Evolutionary conservation across 2,797 vertebrate genomes (phyloP), one percentile per base, ranked within the genome.

Genomic region (Hemibagrus guttatus): DNA sequence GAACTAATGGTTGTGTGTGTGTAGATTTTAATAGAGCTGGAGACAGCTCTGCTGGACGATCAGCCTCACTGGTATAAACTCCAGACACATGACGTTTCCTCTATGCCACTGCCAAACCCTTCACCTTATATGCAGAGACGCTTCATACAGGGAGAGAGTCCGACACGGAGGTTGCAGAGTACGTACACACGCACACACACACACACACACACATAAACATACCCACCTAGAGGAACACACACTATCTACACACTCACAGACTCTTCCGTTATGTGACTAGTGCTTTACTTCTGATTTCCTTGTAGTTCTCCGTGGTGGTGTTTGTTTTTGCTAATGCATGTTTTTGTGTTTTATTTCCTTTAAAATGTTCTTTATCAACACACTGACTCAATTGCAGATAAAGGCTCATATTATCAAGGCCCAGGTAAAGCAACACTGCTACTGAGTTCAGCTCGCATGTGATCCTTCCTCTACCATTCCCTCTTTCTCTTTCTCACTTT

Each of bases 11-110:
- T 49, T 85, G 61, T 87, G 42, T 83, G 52, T 86, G 31, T 78
- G 42, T 92, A 98, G 97, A 97, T 99, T 88, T 95, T 98, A 82
- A 97, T 99, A 83, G 96, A 97, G 90, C 90, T 99, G 95, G 97
- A 98, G 90, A 97, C 97, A 0, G 97, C 97, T 1, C 93, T 98
- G 85, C 88, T 99, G 91, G 98, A 99, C n/a, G 98, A 99, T 90
- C 97, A 97, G 88, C 97, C 97, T 84, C 98, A 99, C 82, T 99
- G 98, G 97, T 99, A 99, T 95, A 99, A 98, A 90, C 96, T 99
- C 82, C 97, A 98, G 94, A 97, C 97, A 0, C 97, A 98, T 28
- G 96, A 97, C 17, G 90, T 97, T 84, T 97, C 97, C 35, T 98
- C 98, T 35, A 91, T 97, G 91, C 97, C 97, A n/a, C 96, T 98